A percentile compares a stretch with the other conserved stretches of the same genome.
Conservation (phyloP, 2,113 vertebrate species). For the Xerus inauris region DNA sequence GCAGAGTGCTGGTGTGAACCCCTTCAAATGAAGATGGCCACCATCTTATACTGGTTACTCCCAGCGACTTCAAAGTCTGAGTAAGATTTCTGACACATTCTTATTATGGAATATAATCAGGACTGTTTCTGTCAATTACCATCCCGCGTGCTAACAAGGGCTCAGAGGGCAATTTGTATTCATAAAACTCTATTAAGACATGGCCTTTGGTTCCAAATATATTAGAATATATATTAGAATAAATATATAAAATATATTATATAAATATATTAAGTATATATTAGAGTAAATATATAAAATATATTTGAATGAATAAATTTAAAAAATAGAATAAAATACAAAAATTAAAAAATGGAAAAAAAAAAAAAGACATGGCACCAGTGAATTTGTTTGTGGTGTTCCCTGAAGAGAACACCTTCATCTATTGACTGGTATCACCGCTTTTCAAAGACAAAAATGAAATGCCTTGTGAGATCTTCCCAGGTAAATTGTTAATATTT, state of each 20-base stretch:
- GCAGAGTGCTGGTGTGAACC: neutral
- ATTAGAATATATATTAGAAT: too few relatives aligned
- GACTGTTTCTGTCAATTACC: neutral
- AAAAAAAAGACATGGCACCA: too few relatives aligned
- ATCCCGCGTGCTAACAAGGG: neutral
- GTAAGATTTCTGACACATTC: slow-evolving; percentile 3
- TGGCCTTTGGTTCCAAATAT: too few relatives aligned
- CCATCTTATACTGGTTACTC: neutral
- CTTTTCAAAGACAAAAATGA: neutral
- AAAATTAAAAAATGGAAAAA: too few relatives aligned
- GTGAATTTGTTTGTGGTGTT: neutral
- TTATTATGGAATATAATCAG: slow-evolving; percentile 34
- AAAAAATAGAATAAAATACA: too few relatives aligned
- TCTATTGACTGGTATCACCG: neutral
- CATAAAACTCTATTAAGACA: neutral
- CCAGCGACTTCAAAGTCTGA: slow-evolving; percentile 41
- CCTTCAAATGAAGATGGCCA: neutral
- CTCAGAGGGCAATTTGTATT: slow-evolving; percentile 7
- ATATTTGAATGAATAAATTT: too few relatives aligned
- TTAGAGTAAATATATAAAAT: too few relatives aligned
- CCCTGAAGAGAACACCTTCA: neutral
- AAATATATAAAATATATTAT: too few relatives aligned
- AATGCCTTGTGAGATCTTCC: neutral
- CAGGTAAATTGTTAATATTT: neutral
- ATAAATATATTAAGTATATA: too few relatives aligned